Conservation (phyloP, 2,888 invertebrate species). For the Spialia ferax region DNA sequence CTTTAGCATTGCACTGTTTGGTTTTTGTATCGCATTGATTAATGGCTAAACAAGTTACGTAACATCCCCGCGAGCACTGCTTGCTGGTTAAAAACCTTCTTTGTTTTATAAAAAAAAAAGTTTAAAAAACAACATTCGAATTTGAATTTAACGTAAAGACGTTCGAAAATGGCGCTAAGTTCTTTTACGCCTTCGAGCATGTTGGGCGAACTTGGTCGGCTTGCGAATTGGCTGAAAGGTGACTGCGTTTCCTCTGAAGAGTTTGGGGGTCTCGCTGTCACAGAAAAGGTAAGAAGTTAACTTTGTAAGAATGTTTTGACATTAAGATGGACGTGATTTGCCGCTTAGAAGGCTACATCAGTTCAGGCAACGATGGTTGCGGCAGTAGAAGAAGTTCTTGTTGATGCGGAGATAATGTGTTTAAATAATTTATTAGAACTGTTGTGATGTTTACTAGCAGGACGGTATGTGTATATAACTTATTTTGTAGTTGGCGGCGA, state of each 20-base stretch:
- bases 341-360: too few relatives aligned
- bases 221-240: slow-evolving; percentile 78
- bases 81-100: not conserved
- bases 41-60: slow-evolving; percentile 24
- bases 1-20: too few relatives aligned
- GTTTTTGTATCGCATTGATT: not conserved
- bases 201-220: slow-evolving; percentile 76
- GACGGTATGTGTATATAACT: too few relatives aligned
- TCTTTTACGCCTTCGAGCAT: slow-evolving; percentile 73
- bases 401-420: too few relatives aligned
- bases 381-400: too few relatives aligned
- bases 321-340: not conserved
- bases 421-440: too few relatives aligned
- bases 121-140: not conserved
- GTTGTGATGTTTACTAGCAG: too few relatives aligned
- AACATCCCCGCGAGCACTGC: not conserved
- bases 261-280: slow-evolving; percentile 74
- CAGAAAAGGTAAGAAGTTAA: slow-evolving; percentile 72
- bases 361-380: too few relatives aligned
- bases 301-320: not conserved
- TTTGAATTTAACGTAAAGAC: slow-evolving; percentile 5
- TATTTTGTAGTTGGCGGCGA: too few relatives aligned
- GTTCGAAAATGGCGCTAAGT: slow-evolving; percentile 69
- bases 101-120: not conserved
- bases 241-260: slow-evolving; percentile 75